Conservation (phyloP, 2,797 vertebrate species). For the Scyliorhinus canicula region DNA sequence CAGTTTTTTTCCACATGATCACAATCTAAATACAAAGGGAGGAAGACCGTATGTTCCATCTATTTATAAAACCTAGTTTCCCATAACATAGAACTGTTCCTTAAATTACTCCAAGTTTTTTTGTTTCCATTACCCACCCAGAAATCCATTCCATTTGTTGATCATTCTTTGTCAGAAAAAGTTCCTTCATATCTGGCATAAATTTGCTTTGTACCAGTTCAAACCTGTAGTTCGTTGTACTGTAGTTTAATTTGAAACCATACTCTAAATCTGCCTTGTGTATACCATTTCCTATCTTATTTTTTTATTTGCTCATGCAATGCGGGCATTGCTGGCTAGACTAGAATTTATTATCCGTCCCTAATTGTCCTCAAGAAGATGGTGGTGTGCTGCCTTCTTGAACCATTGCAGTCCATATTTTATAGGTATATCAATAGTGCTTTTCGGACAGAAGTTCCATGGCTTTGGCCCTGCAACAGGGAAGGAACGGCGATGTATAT, state of each 20-base stretch:
- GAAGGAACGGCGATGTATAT: no score
- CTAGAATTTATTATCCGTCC: no score
- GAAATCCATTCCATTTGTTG: neutral
- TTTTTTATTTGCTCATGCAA: no score
- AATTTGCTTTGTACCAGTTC: neutral
- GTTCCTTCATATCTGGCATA: neutral
- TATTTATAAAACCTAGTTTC: neutral
- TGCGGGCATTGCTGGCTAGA: no score
- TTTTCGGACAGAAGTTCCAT: no score
- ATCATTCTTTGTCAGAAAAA: neutral
- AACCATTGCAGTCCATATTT: no score
- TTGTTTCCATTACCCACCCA: neutral
- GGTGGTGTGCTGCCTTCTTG: no score
- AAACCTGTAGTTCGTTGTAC: neutral
- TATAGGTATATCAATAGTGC: no score
- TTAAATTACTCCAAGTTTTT: neutral
- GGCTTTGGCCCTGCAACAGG: no score
- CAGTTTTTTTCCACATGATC: neutral
- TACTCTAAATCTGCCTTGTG: neutral
- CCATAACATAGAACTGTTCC: neutral
- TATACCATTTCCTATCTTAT: neutral
- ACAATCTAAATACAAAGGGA: neutral
- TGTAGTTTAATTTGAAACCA: conserved; percentile 16
- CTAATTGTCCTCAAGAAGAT: no score
- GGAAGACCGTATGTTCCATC: neutral